Evolutionary conservation across 2,888 invertebrate species (phyloP), one percentile per base, ranked within the genome.

Genomic region (Dryomyza anilis): DNA sequence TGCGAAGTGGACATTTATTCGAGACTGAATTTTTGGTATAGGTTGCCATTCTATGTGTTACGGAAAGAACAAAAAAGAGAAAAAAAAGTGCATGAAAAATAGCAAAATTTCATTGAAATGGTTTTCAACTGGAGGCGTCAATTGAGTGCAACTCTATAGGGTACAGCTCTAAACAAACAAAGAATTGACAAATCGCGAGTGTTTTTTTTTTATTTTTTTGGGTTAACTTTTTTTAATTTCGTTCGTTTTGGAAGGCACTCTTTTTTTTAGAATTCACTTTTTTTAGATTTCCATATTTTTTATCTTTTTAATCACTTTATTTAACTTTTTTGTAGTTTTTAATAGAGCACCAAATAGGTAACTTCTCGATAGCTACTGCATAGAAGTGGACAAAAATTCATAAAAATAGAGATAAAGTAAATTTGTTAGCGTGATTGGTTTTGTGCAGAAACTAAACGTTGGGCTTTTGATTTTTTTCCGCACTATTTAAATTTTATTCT

Each of bases 181-280:
- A 25, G 48, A 21, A 14, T n/a, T 39, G 39, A 39, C 39, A 39
- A 39, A 39, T 39, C 39, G 39, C 39, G 39, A 14, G 39, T 12
- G 39, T 39, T 39, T 39, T 39, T 39, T 27, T 30, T 29, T 45
- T 50, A 36, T 33, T 53, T 59, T 53, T 33, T 50, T 14, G 21
- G 6, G 46, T 23, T 59, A 1, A 10, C 46, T 14, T 39, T 48
- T 59, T 14, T 43, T 19, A 21, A n/a, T 50, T 12, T 19, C 30
- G 36, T 19, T 61, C 39, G 39, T 23, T 43, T 36, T 55, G 27
- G 21, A 7, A 33, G 33, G 33, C 7, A 33, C 33, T 8, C 12
- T 33, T 33, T 33, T 33, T 33, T 33, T 33, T n/a, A n/a, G n/a
- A n/a, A 33, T 33, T 8, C 33, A 8, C 33, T 12, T 33, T 33